phyloP scores from a whole-genome alignment of 2,888 invertebrate genomes.

The Tachystola acroxantha region DNA sequence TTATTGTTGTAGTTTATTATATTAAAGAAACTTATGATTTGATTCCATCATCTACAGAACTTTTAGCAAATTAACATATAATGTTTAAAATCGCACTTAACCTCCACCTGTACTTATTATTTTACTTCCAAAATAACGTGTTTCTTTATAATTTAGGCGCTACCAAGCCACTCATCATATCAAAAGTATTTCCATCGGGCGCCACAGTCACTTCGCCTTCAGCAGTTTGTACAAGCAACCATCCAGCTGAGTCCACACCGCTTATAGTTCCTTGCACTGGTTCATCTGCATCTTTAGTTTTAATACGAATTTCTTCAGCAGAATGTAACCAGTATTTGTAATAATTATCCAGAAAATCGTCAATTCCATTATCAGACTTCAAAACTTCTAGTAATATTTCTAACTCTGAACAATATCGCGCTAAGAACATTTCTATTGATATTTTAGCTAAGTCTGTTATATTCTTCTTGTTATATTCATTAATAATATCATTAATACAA shows the following conservation, averaged over 20 bases:
- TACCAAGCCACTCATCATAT: slow-evolving; percentile 10
- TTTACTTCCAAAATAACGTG: not conserved
- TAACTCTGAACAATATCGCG: slow-evolving; percentile 8
- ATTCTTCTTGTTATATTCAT: slow-evolving; percentile 3
- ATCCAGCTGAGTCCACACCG: slow-evolving; percentile 10
- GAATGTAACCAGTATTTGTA: slow-evolving; percentile 9
- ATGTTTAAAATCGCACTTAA: too few species aligned
- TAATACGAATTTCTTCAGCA: slow-evolving; percentile 3
- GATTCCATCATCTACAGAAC: too few species aligned
- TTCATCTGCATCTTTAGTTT: not conserved
- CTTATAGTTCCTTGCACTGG: slow-evolving; percentile 1
- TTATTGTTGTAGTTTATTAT: too few species aligned
- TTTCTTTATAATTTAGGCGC: not conserved
- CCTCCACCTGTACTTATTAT: not conserved
- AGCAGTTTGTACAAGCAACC: slow-evolving; percentile 5
- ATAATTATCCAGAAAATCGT: slow-evolving; percentile 4
- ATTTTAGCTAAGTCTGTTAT: slow-evolving; percentile 1
- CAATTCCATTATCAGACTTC: slow-evolving; percentile 1
- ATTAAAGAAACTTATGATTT: too few species aligned
- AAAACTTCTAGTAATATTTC: slow-evolving; percentile 3
- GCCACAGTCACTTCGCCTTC: slow-evolving; percentile 6
- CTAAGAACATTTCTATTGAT: slow-evolving; percentile 10
- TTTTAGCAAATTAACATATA: too few species aligned
- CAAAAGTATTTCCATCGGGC: slow-evolving; percentile 11
- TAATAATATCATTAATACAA: slow-evolving; percentile 9